Conservation (phyloP, 2,888 invertebrate species). For the Tetanocera ferruginea region DNA sequence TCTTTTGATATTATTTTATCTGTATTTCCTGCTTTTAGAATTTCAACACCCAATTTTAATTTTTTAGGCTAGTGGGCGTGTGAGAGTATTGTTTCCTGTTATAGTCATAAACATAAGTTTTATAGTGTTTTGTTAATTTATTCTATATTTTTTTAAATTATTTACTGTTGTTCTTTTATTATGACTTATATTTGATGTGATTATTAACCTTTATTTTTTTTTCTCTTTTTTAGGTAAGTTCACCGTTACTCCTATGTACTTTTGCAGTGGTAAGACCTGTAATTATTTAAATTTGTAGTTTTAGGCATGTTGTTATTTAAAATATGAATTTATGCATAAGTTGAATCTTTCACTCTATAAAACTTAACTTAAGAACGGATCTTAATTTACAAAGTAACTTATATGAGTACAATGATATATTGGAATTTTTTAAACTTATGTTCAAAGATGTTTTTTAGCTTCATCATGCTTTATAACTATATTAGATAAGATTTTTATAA, state of each 20-base stretch:
- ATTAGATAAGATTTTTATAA: no score
- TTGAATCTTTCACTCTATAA: no score
- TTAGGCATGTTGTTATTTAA: no score
- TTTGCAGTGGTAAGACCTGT: no score
- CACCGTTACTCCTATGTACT: neutral
- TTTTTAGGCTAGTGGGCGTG: neutral
- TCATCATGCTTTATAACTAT: no score
- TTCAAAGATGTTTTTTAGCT: no score
- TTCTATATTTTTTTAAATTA: neutral
- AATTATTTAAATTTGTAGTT: no score
- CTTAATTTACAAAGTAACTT: no score
- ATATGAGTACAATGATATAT: no score
- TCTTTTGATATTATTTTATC: neutral
- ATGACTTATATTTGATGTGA: neutral
- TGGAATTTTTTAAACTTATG: no score
- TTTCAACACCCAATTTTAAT: neutral
- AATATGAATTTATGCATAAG: no score
- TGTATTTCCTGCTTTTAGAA: neutral
- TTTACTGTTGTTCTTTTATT: neutral
- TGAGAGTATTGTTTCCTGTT: neutral
- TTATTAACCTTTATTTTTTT: neutral
- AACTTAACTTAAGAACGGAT: no score
- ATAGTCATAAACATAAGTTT: neutral
- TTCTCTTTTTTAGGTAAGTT: constrained; percentile 2
- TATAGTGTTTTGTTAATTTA: neutral